Percentiles rank a stretch among this genome's conserved stretches.
phyloP scores from a whole-genome alignment of 2,113 vertebrate species.

The Beaufortia kweichowensis region DNA sequence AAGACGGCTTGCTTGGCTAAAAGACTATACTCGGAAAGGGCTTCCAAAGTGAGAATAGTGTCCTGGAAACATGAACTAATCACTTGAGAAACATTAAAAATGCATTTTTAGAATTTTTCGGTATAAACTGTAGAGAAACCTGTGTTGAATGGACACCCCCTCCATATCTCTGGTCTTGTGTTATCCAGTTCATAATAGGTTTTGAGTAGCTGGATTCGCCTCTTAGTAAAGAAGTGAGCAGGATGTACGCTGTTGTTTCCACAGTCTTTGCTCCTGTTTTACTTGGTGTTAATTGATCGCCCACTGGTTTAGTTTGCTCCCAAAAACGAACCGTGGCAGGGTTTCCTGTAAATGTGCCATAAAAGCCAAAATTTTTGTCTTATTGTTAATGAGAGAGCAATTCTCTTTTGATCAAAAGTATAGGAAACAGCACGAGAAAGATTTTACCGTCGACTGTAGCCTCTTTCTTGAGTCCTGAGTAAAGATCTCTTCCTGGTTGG shows the following conservation, averaged over 20 bases:
- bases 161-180: conserved; percentile 86
- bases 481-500: background rate
- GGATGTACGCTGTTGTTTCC: conserved; percentile 85
- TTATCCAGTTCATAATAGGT: conserved; percentile 85
- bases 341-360: conserved; percentile 67
- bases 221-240: conserved; percentile 76
- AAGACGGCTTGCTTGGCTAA: conserved; percentile 66
- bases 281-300: conserved; percentile 64
- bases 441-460: conserved; percentile 75
- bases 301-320: conserved; percentile 67
- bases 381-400: background rate
- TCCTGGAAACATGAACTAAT: conserved; percentile 74
- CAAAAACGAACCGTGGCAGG: conserved; percentile 81
- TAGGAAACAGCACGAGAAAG: background rate
- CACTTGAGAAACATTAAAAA: background rate
- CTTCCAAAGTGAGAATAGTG: conserved; percentile 83
- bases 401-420: background rate
- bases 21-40: conserved; percentile 80
- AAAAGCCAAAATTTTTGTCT: background rate
- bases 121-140: conserved; percentile 65
- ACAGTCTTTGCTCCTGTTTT: conserved; percentile 76
- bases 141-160: conserved; percentile 86
- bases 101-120: background rate
- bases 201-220: conserved; percentile 76
- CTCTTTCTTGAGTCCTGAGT: conserved; percentile 70